phyloP scores from a whole-genome alignment of 2,888 invertebrate species.

The Phortica magna region DNA sequence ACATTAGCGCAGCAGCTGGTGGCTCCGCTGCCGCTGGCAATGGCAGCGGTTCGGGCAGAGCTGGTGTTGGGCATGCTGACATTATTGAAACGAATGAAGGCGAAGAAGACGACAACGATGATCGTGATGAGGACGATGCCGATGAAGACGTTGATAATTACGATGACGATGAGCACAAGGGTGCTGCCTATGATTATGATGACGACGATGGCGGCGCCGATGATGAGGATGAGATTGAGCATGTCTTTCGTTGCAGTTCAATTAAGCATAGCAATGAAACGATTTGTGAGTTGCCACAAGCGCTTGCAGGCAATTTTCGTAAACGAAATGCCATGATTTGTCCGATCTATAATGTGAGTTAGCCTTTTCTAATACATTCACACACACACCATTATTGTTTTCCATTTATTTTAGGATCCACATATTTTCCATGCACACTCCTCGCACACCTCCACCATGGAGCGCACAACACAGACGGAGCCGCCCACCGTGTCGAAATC shows the following conservation, averaged over 20 bases:
- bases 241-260: conserved; percentile 40
- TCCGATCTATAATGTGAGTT: conserved; percentile 83
- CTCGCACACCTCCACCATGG: conserved; percentile 83
- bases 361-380: too few relatives aligned
- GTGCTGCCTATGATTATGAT: conserved; percentile 35
- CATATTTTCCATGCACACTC: conserved; percentile 75
- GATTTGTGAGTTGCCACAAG: conserved; percentile 68
- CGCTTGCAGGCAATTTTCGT: conserved; percentile 73
- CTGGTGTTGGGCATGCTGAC: conserved; percentile 27
- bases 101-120: conserved; percentile 52
- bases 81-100: conserved; percentile 43
- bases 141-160: conserved; percentile 42
- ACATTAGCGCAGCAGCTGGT: conserved; percentile 80
- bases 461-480: conserved; percentile 91
- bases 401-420: conserved; percentile 77
- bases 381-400: too few relatives aligned
- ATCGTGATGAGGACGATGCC: conserved; percentile 46
- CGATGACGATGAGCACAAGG: conserved; percentile 42
- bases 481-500: conserved; percentile 84
- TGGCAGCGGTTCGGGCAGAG: neutral
- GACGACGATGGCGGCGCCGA: conserved; percentile 40
- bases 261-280: conserved; percentile 57
- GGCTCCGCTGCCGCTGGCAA: neutral
- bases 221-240: conserved; percentile 39
- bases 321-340: conserved; percentile 82